phyloP scores from a whole-genome alignment of 2,888 invertebrate genomes.

The Matsumyia berberina region DNA sequence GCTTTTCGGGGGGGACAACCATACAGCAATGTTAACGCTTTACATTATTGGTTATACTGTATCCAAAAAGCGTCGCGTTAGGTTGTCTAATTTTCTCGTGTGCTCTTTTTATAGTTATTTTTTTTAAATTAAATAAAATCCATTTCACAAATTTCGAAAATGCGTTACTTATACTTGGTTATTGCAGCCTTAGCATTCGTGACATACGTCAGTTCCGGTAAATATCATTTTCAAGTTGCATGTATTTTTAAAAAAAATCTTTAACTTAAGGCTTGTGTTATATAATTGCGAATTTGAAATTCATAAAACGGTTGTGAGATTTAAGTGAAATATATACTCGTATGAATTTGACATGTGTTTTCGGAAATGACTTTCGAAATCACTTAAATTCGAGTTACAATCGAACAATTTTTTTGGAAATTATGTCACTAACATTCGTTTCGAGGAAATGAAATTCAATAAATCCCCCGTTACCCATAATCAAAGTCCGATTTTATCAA shows the following conservation, averaged over 20 bases:
- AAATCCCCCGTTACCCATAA: neutral
- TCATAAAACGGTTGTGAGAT: neutral
- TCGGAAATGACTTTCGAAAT: neutral
- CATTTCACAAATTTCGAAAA: slow-evolving; percentile 56
- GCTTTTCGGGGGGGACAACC: slow-evolving; percentile 4
- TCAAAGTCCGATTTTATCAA: slow-evolving; percentile 53
- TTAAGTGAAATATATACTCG: neutral
- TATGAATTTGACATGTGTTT: neutral
- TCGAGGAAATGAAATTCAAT: slow-evolving; percentile 23
- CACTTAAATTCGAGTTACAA: neutral
- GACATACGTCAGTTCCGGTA: slow-evolving; percentile 81
- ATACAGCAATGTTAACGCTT: slow-evolving; percentile 8
- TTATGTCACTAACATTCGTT: slow-evolving; percentile 24
- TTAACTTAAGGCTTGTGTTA: slow-evolving; percentile 2
- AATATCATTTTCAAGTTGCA: slow-evolving; percentile 56
- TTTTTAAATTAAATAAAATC: slow-evolving; percentile 8
- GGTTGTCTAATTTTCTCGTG: slow-evolving; percentile 9
- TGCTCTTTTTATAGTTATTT: neutral
- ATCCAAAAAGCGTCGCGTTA: slow-evolving; percentile 26
- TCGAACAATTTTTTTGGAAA: neutral
- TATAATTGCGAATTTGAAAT: slow-evolving; percentile 2
- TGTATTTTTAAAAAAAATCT: neutral
- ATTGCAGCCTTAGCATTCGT: slow-evolving; percentile 79
- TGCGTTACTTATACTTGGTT: slow-evolving; percentile 78
- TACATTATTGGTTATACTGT: slow-evolving; percentile 13